phyloP scores from a whole-genome alignment of 2,113 vertebrate genomes.

The Neotragus pygmaeus region DNA sequence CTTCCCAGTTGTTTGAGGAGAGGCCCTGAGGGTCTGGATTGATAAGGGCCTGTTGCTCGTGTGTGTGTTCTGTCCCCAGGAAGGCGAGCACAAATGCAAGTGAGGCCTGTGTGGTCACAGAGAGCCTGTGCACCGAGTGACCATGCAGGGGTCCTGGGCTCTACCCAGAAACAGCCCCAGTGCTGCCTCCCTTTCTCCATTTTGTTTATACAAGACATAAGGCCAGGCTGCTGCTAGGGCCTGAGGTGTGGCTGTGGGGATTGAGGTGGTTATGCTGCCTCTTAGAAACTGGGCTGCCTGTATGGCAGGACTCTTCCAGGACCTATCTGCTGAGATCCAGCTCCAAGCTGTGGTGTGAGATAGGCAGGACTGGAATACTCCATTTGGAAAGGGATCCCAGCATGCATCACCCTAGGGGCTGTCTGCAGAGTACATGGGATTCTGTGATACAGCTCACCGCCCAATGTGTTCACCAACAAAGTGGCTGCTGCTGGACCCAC shows the following conservation, averaged over 20 bases:
- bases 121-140: neutral
- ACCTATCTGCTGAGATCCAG: neutral
- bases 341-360: neutral
- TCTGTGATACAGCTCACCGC: neutral
- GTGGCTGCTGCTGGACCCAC: neutral
- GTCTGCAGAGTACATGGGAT: neutral
- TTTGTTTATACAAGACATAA: neutral
- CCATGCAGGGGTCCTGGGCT: accelerated
- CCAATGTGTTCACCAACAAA: neutral
- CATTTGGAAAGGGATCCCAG: neutral
- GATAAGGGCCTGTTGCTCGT: neutral
- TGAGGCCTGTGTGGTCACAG: neutral
- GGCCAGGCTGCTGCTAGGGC: neutral
- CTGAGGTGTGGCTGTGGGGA: neutral
- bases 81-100: neutral
- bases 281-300: neutral
- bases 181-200: neutral
- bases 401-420: neutral
- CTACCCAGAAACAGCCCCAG: neutral
- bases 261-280: neutral
- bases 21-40: neutral
- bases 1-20: neutral
- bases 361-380: neutral
- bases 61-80: neutral
- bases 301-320: neutral